Percentiles rank a stretch among this genome's conserved stretches.
phyloP scores from a whole-genome alignment of 1,140 invertebrate species.

The Microplitis demolitor region DNA sequence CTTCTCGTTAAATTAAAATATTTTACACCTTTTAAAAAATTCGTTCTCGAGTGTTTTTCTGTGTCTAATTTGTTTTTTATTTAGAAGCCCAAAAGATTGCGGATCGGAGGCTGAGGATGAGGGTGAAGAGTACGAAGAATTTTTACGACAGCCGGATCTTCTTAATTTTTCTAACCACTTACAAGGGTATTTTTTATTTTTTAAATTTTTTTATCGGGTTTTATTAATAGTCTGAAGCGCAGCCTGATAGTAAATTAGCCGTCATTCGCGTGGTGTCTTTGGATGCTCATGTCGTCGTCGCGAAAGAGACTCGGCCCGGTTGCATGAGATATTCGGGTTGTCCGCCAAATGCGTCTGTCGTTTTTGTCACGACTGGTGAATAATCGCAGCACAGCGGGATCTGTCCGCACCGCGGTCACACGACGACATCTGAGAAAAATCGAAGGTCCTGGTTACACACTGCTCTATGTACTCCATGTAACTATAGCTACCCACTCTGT shows the following conservation, averaged over 20 bases:
- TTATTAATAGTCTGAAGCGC: slow-evolving; percentile 3
- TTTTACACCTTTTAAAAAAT: not conserved
- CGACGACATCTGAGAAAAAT: not conserved
- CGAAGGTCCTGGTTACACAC: not conserved
- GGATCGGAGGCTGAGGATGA: too few relatives aligned
- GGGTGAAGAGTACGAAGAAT: too few relatives aligned
- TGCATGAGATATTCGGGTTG: not conserved
- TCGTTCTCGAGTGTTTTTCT: not conserved
- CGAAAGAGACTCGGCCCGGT: not conserved
- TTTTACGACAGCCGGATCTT: not conserved
- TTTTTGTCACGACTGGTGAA: slow-evolving; percentile 22
- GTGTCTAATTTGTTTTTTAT: too few relatives aligned
- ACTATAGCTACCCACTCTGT: not conserved
- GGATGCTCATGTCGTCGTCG: not conserved
- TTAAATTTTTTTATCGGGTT: not conserved
- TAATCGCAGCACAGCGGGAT: slow-evolving; percentile 21
- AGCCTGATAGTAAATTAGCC: slow-evolving; percentile 1
- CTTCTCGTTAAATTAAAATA: slow-evolving; percentile 3
- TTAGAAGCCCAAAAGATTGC: too few relatives aligned
- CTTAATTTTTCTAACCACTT: not conserved
- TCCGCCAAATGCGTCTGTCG: not conserved
- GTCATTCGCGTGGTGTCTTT: not conserved
- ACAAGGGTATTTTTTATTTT: not conserved
- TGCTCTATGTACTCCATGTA: not conserved
- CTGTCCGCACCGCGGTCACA: slow-evolving; percentile 11